Evolutionary conservation across 2,113 vertebrate species (phyloP).

Genomic region (Glaucidium brasilianum): DNA sequence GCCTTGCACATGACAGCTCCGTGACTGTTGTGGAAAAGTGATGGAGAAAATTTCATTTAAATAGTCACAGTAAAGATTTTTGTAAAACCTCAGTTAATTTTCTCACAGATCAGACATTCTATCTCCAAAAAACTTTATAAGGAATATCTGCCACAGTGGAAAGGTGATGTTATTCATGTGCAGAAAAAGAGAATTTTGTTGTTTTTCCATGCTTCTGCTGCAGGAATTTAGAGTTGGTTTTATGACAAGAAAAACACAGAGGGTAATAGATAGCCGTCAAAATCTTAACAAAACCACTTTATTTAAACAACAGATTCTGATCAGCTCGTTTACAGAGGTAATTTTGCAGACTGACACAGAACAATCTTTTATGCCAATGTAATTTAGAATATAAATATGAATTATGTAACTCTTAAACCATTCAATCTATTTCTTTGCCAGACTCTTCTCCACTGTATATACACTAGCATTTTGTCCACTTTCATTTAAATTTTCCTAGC

Average conservation of each 20-base stretch:
- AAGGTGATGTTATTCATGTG: neutral
- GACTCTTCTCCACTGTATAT: neutral
- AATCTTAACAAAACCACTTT: neutral
- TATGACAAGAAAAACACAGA: neutral
- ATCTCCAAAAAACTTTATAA: neutral
- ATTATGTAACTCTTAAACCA: neutral
- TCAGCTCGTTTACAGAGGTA: neutral
- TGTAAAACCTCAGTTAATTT: neutral
- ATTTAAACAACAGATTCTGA: neutral
- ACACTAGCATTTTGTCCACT: neutral
- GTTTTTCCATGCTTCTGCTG: neutral
- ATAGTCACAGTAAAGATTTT: neutral
- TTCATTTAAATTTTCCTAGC: neutral
- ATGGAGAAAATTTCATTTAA: neutral
- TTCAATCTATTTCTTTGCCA: neutral
- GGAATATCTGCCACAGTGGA: neutral
- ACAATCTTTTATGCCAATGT: neutral
- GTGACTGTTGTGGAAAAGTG: neutral
- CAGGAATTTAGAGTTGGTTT: neutral
- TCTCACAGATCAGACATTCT: neutral
- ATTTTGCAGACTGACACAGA: neutral
- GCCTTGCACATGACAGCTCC: neutral
- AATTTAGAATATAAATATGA: neutral
- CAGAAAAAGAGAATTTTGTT: neutral
- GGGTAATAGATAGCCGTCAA: neutral